These are phyloP conservation scores for Mungos mungo DNA, from an alignment of 2,113 vertebrate genomes.

Conservation along the genomic window DNA sequence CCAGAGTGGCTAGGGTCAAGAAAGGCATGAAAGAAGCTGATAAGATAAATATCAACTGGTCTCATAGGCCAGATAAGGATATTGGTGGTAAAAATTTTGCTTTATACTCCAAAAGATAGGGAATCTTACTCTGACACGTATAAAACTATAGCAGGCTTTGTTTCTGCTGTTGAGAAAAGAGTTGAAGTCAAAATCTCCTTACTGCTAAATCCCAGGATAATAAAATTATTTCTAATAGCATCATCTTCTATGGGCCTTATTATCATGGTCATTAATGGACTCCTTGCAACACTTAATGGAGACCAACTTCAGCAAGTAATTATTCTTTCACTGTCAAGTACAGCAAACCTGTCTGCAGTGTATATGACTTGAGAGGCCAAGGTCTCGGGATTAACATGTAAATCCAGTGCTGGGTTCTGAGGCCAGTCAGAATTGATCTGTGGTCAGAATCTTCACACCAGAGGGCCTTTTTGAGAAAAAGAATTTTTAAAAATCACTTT, in stretches of 20 bases:
- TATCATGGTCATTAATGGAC: not conserved
- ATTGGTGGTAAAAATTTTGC: not conserved
- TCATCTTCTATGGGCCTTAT: not conserved
- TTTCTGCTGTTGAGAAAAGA: not conserved
- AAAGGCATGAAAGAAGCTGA: not conserved
- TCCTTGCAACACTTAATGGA: not conserved
- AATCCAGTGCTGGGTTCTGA: not conserved
- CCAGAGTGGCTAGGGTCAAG: accelerated
- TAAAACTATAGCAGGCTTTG: not conserved
- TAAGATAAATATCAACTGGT: not conserved
- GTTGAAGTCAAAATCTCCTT: not conserved
- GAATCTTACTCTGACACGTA: not conserved
- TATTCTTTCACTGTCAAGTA: not conserved
- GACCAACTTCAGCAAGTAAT: not conserved
- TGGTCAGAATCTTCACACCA: not conserved
- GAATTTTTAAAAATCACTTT: not conserved
- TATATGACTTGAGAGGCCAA: not conserved
- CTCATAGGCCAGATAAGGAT: not conserved
- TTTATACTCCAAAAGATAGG: not conserved
- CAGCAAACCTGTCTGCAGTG: not conserved
- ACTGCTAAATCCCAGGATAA: not conserved
- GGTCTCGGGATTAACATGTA: not conserved
- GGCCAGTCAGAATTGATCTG: not conserved
- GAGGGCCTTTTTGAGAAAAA: not conserved
- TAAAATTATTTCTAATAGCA: not conserved